These are phyloP conservation scores for Drosophila infuscata DNA, from an alignment of 2,888 invertebrate species.

Conservation along the genomic window DNA sequence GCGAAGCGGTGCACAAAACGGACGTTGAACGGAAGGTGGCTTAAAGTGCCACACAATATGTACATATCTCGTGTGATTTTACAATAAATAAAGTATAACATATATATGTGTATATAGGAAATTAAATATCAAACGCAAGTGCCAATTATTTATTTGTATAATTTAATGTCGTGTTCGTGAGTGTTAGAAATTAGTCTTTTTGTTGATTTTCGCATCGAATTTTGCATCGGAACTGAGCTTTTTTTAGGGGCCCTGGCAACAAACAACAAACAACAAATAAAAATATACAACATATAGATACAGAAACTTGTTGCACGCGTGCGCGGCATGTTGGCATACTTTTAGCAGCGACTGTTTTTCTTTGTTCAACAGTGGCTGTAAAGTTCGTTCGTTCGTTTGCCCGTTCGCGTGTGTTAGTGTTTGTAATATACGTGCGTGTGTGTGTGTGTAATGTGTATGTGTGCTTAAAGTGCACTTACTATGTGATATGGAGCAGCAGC, in stretches of 20 bases:
- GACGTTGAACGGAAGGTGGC: constrained; percentile 77
- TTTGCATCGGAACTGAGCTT: constrained; percentile 15
- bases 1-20: constrained; percentile 81
- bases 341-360: constrained; percentile 70
- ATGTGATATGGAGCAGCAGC: constrained; percentile 59
- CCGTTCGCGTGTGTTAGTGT: constrained; percentile 7
- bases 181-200: constrained; percentile 1
- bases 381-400: constrained; percentile 18
- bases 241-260: constrained; percentile 20
- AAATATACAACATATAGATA: constrained; percentile 3
- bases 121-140: constrained; percentile 15
- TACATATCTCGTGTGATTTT: constrained; percentile 25
- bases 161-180: constrained; percentile 17
- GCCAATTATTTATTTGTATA: constrained; percentile 8
- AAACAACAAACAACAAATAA: constrained; percentile 14
- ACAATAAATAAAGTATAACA: constrained; percentile 18
- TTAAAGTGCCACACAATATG: constrained; percentile 23
- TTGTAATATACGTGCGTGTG: constrained; percentile 8
- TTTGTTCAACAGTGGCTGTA: constrained; percentile 65
- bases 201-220: neutral
- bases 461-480: constrained; percentile 51
- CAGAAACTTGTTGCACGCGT: constrained; percentile 64
- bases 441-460: constrained; percentile 24
- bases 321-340: constrained; percentile 71
- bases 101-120: constrained; percentile 33